Conservation (phyloP, 2,888 invertebrate genomes). For the Malthinus seriepunctatus region DNA sequence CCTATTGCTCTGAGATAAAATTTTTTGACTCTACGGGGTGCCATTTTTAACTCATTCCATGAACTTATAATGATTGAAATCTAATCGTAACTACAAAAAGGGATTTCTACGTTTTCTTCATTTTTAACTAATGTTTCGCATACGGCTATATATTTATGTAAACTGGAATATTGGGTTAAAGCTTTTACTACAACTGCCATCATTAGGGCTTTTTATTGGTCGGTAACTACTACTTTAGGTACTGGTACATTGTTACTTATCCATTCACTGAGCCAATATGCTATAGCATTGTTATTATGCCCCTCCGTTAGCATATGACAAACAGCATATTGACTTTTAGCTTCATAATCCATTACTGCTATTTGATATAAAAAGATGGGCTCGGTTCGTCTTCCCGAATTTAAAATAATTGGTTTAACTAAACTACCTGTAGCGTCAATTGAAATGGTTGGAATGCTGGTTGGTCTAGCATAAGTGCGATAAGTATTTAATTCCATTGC, state of each 20-base stretch:
- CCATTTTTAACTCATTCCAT: background rate
- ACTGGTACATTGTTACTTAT: background rate
- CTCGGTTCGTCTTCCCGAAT: too few species aligned
- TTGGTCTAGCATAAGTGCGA: too few species aligned
- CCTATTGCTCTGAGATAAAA: conserved; percentile 1
- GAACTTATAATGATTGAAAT: background rate
- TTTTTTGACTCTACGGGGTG: background rate
- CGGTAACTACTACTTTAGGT: background rate
- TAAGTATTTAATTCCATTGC: too few species aligned
- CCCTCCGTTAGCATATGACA: background rate
- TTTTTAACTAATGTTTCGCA: background rate
- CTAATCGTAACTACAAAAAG: background rate
- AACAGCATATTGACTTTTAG: background rate
- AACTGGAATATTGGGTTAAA: background rate
- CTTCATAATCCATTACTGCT: too few species aligned
- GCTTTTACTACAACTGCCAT: background rate
- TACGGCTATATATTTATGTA: background rate
- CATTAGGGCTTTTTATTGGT: background rate
- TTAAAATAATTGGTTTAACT: too few species aligned
- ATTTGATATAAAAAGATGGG: too few species aligned
- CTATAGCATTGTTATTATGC: background rate
- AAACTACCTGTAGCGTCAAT: too few species aligned
- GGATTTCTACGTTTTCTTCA: background rate
- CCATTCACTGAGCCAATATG: background rate
- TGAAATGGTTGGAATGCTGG: too few species aligned